Evolutionary conservation across 2,888 invertebrate genomes (phyloP).

Genomic region (Chaitophorus viminalis): DNA sequence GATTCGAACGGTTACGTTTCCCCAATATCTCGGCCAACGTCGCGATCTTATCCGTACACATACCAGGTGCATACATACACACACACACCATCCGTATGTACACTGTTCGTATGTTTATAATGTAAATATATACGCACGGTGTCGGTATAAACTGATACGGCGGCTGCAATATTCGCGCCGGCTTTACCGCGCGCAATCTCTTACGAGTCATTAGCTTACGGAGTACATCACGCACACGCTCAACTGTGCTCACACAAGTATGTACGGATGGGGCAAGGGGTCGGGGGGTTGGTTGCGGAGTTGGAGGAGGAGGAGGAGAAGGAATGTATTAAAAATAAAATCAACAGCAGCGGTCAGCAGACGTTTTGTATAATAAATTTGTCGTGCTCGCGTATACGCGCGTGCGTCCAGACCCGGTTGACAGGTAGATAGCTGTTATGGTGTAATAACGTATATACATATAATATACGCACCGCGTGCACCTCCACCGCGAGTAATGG

Average conservation of each 20-base stretch:
- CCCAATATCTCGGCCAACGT: not conserved
- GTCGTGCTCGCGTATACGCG: not conserved
- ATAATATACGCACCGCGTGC: not conserved
- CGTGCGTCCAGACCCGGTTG: not conserved
- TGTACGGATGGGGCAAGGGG: not conserved
- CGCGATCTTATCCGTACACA: not conserved
- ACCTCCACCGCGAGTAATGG: not conserved
- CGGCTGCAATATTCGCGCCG: not conserved
- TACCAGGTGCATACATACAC: not conserved
- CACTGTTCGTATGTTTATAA: too few relatives aligned
- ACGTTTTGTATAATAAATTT: slow-evolving; percentile 33
- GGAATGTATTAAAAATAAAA: not conserved
- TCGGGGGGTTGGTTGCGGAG: too few relatives aligned
- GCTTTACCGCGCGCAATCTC: not conserved
- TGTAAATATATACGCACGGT: not conserved
- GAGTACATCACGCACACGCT: too few relatives aligned
- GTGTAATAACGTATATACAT: too few relatives aligned
- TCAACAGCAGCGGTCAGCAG: not conserved
- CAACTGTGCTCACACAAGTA: not conserved
- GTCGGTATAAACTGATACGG: not conserved
- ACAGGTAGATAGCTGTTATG: not conserved
- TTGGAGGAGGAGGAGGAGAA: too few relatives aligned
- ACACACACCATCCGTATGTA: not conserved
- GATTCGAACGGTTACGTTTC: not conserved
- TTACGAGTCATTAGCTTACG: not conserved